Evolutionary conservation across 1,140 invertebrate genomes (phyloP).

Genomic region (Mycetomoellerius zeteki): DNA sequence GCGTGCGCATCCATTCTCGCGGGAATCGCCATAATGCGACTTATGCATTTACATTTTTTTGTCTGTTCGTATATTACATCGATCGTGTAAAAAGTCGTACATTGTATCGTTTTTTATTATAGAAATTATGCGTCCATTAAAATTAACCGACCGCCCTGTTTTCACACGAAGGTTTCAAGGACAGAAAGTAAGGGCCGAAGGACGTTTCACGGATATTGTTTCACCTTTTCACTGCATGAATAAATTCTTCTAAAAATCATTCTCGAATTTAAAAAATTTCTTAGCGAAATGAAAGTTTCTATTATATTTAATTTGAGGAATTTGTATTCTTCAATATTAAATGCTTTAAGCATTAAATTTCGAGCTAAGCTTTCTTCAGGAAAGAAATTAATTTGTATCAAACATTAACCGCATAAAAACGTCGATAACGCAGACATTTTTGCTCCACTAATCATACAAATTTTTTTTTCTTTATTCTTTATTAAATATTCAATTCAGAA

Average conservation of each 20-base stretch:
- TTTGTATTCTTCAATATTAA: not conserved
- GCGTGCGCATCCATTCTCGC: constrained; percentile 37
- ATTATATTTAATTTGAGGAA: not conserved
- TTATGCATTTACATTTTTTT: constrained; percentile 47
- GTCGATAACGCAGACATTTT: no score
- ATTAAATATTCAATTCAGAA: no score
- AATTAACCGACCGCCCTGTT: constrained; percentile 60
- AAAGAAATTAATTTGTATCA: not conserved
- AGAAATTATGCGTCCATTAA: constrained; percentile 69
- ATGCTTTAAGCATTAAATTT: not conserved
- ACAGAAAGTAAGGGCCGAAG: constrained; percentile 35
- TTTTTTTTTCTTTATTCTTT: no score
- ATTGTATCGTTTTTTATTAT: constrained; percentile 58
- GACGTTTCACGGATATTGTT: constrained; percentile 35
- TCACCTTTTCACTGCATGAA: not conserved
- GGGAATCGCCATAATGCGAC: constrained; percentile 54
- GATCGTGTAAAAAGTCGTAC: constrained; percentile 70
- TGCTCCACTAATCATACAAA: no score
- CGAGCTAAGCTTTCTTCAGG: not conserved
- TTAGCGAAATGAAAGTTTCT: not conserved
- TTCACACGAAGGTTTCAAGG: constrained; percentile 68
- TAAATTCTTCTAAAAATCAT: not conserved
- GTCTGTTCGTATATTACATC: constrained; percentile 63
- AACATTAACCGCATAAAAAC: no score
- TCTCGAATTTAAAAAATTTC: not conserved